Evolutionary conservation across 2,888 invertebrate genomes (phyloP).

Genomic region (Masnerella sp.): DNA sequence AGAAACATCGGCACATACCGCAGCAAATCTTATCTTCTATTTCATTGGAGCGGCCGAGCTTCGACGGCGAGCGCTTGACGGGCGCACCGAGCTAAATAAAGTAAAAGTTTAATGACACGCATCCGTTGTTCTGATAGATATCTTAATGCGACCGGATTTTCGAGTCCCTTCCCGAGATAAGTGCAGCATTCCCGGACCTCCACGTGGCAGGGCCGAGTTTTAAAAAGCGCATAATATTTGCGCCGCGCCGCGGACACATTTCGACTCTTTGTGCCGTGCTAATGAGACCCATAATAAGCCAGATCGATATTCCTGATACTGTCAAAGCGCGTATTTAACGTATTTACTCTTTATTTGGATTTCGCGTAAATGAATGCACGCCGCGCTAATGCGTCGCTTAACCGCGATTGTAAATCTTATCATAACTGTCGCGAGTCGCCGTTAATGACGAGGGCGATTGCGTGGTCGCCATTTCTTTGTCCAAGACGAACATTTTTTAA

Average conservation of each 20-base stretch:
- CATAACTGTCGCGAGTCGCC: constrained; percentile 20
- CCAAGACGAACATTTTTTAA: too few species aligned
- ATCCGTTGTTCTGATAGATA: constrained; percentile 77
- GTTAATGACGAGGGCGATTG: constrained; percentile 14
- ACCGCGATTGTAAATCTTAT: constrained; percentile 45
- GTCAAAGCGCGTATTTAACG: constrained; percentile 51
- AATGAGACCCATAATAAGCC: constrained; percentile 56
- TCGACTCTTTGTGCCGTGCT: constrained; percentile 54
- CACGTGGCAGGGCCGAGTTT: constrained; percentile 45
- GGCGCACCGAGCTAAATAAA: constrained; percentile 71
- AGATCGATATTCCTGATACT: constrained; percentile 53
- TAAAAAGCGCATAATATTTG: constrained; percentile 57
- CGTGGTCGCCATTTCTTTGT: background rate
- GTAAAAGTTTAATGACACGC: constrained; percentile 76
- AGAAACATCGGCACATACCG: constrained; percentile 57
- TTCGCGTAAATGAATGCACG: constrained; percentile 40
- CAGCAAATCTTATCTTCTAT: constrained; percentile 61
- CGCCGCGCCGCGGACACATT: constrained; percentile 38
- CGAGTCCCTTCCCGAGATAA: constrained; percentile 73
- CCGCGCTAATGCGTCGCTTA: constrained; percentile 23
- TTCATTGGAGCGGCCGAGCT: constrained; percentile 57
- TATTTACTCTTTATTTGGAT: constrained; percentile 54
- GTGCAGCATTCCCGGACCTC: constrained; percentile 64
- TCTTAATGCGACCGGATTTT: constrained; percentile 78
- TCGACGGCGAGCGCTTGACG: constrained; percentile 57